Conservation (phyloP, 2,113 vertebrate species). For the Leucopsar rothschildi region DNA sequence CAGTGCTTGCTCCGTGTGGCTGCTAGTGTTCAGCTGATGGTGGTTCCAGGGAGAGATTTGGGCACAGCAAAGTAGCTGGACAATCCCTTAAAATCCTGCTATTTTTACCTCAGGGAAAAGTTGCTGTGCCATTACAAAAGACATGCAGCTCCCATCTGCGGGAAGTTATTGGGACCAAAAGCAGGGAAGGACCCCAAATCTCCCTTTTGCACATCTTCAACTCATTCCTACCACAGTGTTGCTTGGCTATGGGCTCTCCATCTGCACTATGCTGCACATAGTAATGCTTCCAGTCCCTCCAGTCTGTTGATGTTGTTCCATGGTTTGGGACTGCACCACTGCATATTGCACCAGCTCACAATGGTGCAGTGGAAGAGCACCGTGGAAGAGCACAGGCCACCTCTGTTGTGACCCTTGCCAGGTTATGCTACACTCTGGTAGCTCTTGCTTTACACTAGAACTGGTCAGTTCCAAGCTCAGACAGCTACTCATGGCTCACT, state of each 20-base stretch:
- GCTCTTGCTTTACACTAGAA: too few species aligned
- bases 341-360: accelerated
- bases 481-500: accelerated
- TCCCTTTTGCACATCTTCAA: accelerated
- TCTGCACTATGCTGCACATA: accelerated
- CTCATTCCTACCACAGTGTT: neutral
- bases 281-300: neutral
- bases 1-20: accelerated
- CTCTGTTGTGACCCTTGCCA: accelerated
- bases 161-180: neutral
- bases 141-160: neutral
- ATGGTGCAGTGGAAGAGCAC: too few species aligned
- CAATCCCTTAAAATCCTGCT: neutral
- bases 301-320: accelerated
- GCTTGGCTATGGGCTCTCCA: neutral
- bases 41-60: neutral
- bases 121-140: neutral
- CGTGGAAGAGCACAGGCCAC: too few species aligned
- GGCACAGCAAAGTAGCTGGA: neutral
- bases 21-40: too few species aligned
- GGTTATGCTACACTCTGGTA: too few species aligned
- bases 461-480: neutral
- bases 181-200: neutral
- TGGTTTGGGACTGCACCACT: accelerated
- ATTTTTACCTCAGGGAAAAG: neutral